These are phyloP conservation scores for Bombyx mandarina DNA, from an alignment of 1,140 invertebrate genomes.

Conservation along the genomic window DNA sequence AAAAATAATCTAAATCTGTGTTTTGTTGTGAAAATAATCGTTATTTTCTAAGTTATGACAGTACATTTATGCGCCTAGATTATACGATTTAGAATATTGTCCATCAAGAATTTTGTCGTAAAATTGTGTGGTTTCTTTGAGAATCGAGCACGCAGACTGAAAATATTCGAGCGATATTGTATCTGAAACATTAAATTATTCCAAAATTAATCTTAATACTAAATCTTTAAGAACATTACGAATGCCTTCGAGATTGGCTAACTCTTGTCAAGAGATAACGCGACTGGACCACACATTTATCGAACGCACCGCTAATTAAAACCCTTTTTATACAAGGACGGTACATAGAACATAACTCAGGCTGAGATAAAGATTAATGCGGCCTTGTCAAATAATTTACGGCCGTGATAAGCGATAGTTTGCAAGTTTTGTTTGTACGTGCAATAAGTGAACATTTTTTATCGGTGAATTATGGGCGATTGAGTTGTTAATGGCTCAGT, in stretches of 20 bases:
- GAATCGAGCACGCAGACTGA: no score
- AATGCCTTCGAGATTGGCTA: slow-evolving; percentile 43
- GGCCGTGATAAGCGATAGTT: slow-evolving; percentile 31
- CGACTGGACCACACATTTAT: slow-evolving; percentile 53
- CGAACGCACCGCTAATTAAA: slow-evolving; percentile 19
- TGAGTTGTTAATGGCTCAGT: slow-evolving; percentile 16
- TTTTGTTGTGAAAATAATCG: no score
- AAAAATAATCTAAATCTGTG: no score
- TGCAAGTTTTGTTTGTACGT: slow-evolving; percentile 18
- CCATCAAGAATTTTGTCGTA: no score
- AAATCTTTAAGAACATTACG: slow-evolving; percentile 31
- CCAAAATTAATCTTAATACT: slow-evolving; percentile 18
- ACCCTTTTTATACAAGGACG: slow-evolving; percentile 33
- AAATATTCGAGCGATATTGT: no score
- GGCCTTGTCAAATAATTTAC: slow-evolving; percentile 57
- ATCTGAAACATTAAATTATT: no score
- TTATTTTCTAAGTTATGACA: no score
- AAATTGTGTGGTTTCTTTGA: no score
- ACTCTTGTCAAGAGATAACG: slow-evolving; percentile 46
- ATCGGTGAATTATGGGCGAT: slow-evolving; percentile 15
- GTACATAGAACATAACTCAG: slow-evolving; percentile 33
- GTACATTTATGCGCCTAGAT: no score
- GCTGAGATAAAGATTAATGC: slow-evolving; percentile 56
- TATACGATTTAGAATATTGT: no score
- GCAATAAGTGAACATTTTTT: slow-evolving; percentile 8